Conservation (phyloP, 2,888 invertebrate species). For the Cerceris ruficornis region DNA sequence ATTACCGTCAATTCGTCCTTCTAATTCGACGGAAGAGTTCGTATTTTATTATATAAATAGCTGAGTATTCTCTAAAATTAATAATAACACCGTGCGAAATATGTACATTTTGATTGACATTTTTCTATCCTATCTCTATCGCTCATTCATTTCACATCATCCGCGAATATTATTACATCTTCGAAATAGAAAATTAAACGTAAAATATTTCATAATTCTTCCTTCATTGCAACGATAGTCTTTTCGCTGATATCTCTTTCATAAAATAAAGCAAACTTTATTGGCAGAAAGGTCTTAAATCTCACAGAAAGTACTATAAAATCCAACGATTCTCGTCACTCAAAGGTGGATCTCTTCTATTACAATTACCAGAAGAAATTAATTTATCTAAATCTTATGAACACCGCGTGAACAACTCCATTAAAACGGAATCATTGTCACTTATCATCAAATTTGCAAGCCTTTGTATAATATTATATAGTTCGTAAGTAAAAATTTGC, state of each 20-base stretch:
- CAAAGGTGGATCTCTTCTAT: too few species aligned
- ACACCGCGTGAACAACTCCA: too few species aligned
- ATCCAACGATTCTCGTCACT: too few species aligned
- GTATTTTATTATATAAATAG: conserved; percentile 36
- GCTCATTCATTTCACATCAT: not conserved
- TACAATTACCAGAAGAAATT: too few species aligned
- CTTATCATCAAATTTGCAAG: not conserved
- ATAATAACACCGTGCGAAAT: conserved; percentile 24
- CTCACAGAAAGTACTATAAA: too few species aligned
- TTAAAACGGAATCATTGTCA: too few species aligned
- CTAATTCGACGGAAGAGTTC: not conserved
- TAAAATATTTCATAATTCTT: too few species aligned
- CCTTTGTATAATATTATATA: not conserved
- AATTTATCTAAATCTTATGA: too few species aligned
- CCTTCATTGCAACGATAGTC: too few species aligned
- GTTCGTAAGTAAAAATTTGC: not conserved
- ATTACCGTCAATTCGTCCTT: conserved; percentile 7
- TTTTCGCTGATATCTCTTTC: too few species aligned
- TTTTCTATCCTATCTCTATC: not conserved
- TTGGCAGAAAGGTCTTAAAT: too few species aligned
- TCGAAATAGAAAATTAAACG: not conserved
- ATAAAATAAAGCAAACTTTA: too few species aligned
- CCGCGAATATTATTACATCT: not conserved
- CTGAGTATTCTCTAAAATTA: conserved; percentile 11
- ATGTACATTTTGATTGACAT: conserved; percentile 56